A percentile compares a stretch with the other conserved stretches of the same genome.
Evolutionary conservation across 2,797 vertebrate genomes (phyloP).

Genomic region (Centropyge bicolor): DNA sequence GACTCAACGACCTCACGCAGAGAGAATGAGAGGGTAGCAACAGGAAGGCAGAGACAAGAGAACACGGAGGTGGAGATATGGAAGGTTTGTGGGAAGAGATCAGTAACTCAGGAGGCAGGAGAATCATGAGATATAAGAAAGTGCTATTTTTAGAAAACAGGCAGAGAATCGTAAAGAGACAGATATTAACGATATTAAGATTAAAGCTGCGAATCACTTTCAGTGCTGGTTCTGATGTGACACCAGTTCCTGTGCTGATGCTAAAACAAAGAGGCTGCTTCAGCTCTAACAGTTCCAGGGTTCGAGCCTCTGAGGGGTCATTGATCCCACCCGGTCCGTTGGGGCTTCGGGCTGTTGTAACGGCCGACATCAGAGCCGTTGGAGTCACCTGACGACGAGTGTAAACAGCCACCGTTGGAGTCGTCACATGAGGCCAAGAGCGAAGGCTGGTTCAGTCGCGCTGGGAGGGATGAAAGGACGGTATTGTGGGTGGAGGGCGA

Average conservation of each 20-base stretch:
- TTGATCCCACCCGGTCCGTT: no score
- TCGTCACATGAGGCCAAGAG: no score
- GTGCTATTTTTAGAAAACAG: not conserved
- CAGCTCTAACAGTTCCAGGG: no score
- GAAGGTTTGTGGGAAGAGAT: slow-evolving; percentile 38
- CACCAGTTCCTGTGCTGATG: not conserved
- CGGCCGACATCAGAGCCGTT: no score
- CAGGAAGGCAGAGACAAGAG: slow-evolving; percentile 21
- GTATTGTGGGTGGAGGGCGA: no score
- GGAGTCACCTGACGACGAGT: no score
- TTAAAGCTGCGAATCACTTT: not conserved
- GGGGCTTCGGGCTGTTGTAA: no score
- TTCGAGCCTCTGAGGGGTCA: no score
- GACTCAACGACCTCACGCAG: slow-evolving; percentile 59
- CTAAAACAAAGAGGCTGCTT: not conserved
- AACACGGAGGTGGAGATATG: slow-evolving; percentile 26
- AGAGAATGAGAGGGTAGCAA: slow-evolving; percentile 65
- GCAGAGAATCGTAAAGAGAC: not conserved
- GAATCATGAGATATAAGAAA: slow-evolving; percentile 15
- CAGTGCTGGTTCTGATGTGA: not conserved
- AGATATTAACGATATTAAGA: not conserved
- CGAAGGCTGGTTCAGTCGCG: no score
- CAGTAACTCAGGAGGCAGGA: not conserved
- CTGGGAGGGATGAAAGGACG: no score
- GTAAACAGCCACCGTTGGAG: no score